Evolutionary conservation across 2,888 invertebrate species (phyloP), one percentile per base, ranked within the genome.

Genomic region (Papilio gigon): DNA sequence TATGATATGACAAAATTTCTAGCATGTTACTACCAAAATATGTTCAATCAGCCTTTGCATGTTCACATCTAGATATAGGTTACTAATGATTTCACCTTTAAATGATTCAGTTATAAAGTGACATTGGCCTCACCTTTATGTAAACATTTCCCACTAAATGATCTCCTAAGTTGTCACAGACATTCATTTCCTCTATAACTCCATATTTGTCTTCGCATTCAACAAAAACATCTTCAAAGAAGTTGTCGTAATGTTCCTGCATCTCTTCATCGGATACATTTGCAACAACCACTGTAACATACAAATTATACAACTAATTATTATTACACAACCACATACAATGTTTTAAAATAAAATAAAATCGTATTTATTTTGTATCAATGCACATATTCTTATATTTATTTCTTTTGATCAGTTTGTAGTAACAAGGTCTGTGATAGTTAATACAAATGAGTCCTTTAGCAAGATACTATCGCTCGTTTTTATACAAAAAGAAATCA

Each of bases 171-270:
- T 99, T 99, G 89, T 99, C 99, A 90, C 99, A 99, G 2, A 99
- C 99, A 92, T 99, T 99, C 98, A 99, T 99, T 90, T 99, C 99
- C 88, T 99, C 99, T 80, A 99, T 99, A 91, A 99, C 99, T 0
- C 99, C 99, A 90, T 99, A 99, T 93, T 99, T 99, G 82, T 98
- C 98, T 88, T 99, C 99, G 83, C 99, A 97, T 87, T 99, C 99
- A 0, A 98, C 98, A 93, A 99, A 99, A 1, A 99, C 98, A 92
- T 99, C 99, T 92, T 99, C 99, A 87, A 99, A 99, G 91, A 99
- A 99, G 83, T 99, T 99, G 84, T 99, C 99, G 87, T 99, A 99
- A 93, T 99, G 99, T 88, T 98, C 98, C 87, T 99, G 99, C 96
- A 99, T 98, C 89, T 99, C 99, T 86, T 98, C 98, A 84, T 99